These are phyloP conservation scores for Epizoanthus stellaris DNA, from an alignment of 92 coral and sea anemone genomes.

Conservation along the genomic window DNA sequence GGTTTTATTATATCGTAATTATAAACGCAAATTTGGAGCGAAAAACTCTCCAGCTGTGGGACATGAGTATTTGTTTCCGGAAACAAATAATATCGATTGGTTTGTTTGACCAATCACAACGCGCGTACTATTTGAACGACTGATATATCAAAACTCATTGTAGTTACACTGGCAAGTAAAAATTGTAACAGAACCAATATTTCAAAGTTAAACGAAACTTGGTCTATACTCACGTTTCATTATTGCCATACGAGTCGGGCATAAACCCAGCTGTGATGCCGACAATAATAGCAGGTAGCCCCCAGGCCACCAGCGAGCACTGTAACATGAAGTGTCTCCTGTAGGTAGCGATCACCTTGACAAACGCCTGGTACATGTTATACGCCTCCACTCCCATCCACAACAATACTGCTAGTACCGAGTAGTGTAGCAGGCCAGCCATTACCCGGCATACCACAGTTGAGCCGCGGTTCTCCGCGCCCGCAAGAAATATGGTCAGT, in stretches of 20 bases:
- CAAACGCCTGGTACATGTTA: constrained; percentile 30
- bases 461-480: constrained; percentile 24
- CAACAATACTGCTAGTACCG: not conserved
- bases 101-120: too few relatives aligned
- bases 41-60: too few relatives aligned
- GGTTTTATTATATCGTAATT: too few relatives aligned
- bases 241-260: not conserved
- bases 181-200: too few relatives aligned
- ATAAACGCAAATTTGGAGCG: too few relatives aligned
- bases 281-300: constrained; percentile 40
- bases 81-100: too few relatives aligned
- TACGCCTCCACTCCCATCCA: constrained; percentile 36
- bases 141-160: too few relatives aligned
- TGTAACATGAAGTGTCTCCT: not conserved
- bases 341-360: constrained; percentile 7
- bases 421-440: constrained; percentile 6
- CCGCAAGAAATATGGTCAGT: constrained; percentile 30
- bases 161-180: too few relatives aligned
- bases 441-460: not conserved
- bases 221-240: not conserved
- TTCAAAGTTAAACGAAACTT: too few relatives aligned
- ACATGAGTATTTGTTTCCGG: too few relatives aligned
- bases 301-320: constrained; percentile 12
- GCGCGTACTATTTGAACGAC: too few relatives aligned
- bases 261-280: constrained; percentile 23